Conservation (phyloP, 2,797 vertebrate genomes). For the Lacerta bilineata region DNA sequence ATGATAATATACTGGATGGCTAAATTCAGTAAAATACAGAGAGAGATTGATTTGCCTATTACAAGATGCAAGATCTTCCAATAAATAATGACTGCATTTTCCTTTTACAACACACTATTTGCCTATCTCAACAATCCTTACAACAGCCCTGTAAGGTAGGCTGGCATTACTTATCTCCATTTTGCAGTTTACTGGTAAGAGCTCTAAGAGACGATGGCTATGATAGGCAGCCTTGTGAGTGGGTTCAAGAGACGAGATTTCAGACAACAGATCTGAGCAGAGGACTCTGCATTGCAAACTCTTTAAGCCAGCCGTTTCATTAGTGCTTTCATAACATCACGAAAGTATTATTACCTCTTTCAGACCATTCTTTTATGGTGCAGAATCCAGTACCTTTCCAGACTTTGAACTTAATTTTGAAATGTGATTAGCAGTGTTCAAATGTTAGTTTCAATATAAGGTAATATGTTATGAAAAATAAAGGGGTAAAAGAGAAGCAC, state of each 20-base stretch:
- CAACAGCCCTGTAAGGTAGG: conserved; percentile 1
- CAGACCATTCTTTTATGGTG: not conserved
- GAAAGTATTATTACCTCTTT: not conserved
- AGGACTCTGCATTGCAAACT: not conserved
- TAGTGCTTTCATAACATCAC: too few relatives aligned
- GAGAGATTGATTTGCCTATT: not conserved
- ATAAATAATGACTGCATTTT: not conserved
- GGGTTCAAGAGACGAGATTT: not conserved
- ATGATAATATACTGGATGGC: not conserved
- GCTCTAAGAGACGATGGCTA: not conserved
- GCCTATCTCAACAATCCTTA: not conserved
- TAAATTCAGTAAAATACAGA: not conserved
- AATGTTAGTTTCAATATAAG: not conserved
- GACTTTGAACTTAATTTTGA: too few relatives aligned
- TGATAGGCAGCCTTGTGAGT: too few relatives aligned
- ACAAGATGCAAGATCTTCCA: not conserved
- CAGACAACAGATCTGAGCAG: not conserved
- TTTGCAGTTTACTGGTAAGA: not conserved
- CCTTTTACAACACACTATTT: not conserved
- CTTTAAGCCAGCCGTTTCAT: too few relatives aligned
- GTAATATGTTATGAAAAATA: not conserved
- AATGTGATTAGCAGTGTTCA: not conserved
- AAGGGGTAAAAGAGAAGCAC: not conserved
- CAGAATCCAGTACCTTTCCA: not conserved
- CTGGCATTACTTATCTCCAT: not conserved